Conservation (phyloP, 2,113 vertebrate species). For the Panurus biarmicus region DNA sequence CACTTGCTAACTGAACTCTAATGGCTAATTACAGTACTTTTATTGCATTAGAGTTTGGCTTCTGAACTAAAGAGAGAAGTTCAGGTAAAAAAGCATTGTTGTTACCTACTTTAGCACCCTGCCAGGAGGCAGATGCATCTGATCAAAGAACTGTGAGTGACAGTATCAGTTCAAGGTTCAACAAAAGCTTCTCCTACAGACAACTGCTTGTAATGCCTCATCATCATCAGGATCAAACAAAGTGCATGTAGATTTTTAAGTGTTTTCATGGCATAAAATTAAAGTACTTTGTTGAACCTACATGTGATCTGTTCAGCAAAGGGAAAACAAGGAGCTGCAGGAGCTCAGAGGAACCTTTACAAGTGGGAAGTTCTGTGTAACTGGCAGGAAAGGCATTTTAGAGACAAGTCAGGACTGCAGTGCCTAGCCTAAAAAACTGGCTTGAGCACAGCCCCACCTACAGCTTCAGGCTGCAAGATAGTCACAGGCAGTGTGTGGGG, state of each 20-base stretch:
- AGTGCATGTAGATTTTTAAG: not conserved
- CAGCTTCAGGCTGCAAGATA: not conserved
- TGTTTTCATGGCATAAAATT: not conserved
- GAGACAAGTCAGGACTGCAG: not conserved
- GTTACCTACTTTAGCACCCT: not conserved
- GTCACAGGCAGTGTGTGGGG: not conserved
- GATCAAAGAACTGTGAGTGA: not conserved
- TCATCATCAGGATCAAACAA: not conserved
- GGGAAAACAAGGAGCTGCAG: not conserved
- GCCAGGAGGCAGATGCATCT: not conserved
- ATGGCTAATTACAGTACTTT: too few species aligned
- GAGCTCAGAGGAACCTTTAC: not conserved
- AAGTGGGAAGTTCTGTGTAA: fast-evolving
- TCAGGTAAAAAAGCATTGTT: not conserved
- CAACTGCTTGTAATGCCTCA: not conserved
- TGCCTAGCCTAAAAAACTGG: not conserved
- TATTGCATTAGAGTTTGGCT: not conserved
- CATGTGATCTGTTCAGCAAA: not conserved
- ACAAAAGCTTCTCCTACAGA: not conserved
- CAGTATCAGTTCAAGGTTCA: not conserved
- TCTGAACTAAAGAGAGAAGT: not conserved
- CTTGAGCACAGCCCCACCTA: not conserved
- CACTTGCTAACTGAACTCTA: not conserved
- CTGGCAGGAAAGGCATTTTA: not conserved
- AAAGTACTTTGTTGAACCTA: not conserved